Conservation (phyloP, 2,888 invertebrate species). For the Torymus aiolomorphi region DNA sequence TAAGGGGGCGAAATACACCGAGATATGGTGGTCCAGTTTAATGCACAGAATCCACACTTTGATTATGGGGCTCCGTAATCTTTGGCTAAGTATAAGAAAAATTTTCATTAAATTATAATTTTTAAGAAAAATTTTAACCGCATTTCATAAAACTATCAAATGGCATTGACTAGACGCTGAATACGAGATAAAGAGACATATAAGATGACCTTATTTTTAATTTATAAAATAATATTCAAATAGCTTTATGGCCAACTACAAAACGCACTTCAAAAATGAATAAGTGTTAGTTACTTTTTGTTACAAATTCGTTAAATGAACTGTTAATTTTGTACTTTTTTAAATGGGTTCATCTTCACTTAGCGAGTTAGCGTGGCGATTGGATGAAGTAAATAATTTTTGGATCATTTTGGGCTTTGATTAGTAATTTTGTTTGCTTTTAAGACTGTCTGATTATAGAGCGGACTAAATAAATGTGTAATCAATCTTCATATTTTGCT, state of each 20-base stretch:
- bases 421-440: constrained; percentile 74
- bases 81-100: constrained; percentile 71
- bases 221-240: constrained; percentile 66
- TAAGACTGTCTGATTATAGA: constrained; percentile 73
- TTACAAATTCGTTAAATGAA: background rate
- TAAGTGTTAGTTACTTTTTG: constrained; percentile 28
- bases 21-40: too few species aligned
- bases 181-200: constrained; percentile 59
- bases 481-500: constrained; percentile 69
- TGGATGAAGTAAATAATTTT: constrained; percentile 22
- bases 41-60: too few species aligned
- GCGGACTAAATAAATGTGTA: constrained; percentile 74
- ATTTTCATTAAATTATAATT: constrained; percentile 67
- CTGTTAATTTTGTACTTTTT: too few species aligned
- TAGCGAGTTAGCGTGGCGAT: too few species aligned
- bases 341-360: too few species aligned
- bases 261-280: constrained; percentile 8
- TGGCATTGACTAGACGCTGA: constrained; percentile 9
- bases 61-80: too few species aligned
- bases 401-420: constrained; percentile 57
- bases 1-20: too few species aligned
- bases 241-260: constrained; percentile 13
- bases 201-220: constrained; percentile 68
- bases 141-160: constrained; percentile 32
- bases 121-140: constrained; percentile 57